Conservation (phyloP, 2,797 vertebrate species). For the Sebastes goodei region DNA sequence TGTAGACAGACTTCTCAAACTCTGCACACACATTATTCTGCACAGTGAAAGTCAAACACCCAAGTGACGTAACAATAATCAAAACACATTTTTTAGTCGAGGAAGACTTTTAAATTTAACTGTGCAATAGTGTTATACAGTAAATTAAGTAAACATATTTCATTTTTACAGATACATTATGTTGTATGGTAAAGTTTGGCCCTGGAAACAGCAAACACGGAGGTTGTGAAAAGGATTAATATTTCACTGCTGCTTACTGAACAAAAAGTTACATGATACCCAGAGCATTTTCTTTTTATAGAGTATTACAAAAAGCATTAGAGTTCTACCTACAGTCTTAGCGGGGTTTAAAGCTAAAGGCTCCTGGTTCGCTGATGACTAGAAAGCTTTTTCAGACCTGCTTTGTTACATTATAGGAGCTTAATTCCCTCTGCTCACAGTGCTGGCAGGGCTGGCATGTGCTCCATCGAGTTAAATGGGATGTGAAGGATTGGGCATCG, state of each 20-base stretch:
- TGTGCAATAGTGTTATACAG: background rate
- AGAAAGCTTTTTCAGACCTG: conserved; percentile 35
- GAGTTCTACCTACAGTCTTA: conserved; percentile 1
- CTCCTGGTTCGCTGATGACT: conserved; percentile 29
- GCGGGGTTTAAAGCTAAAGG: conserved; percentile 39
- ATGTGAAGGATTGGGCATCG: conserved; percentile 59
- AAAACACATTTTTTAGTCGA: background rate
- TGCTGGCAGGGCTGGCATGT: conserved; percentile 31
- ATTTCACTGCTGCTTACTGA: background rate
- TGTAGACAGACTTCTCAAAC: background rate
- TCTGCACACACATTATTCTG: background rate
- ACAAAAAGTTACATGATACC: background rate
- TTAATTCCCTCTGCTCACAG: conserved; percentile 35
- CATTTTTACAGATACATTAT: background rate
- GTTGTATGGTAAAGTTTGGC: background rate
- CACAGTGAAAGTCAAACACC: background rate
- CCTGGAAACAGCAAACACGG: background rate
- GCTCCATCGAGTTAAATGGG: conserved; percentile 56
- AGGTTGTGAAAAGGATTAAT: background rate
- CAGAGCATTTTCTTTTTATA: background rate
- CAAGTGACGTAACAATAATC: background rate
- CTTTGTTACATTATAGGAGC: conserved; percentile 53
- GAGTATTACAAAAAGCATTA: conserved; percentile 1
- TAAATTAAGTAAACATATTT: background rate
- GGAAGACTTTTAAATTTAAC: background rate